Base-by-base conservation (phyloP, 2,113 vertebrate genomes). In the Hyaena hyaena region DNA sequence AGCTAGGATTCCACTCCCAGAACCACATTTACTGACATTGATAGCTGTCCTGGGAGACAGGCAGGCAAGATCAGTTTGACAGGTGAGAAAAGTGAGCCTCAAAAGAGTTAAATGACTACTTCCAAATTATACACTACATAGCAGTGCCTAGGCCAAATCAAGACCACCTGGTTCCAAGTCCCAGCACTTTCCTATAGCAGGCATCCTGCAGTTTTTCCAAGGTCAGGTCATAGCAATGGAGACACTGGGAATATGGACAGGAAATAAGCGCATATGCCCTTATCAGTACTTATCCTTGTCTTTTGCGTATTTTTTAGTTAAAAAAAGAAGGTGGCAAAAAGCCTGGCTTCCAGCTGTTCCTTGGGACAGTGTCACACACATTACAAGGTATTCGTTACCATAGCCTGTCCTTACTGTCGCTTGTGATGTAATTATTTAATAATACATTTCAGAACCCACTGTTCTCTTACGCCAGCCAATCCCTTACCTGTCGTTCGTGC, bases 401-500 rank as follows among this genome's bases (percentile, higher is more conserved):
- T 4, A 43, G 10, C n/a, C 21, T 19, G 24, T 9, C 66, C 26
- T 93, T 45, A 28, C 50, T 65, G 63, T 94, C 26, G 6, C 55
- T n/a, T 66, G 8, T 4, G 21, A 92, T 7, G 8, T 4, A 19
- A 66, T 53, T 33, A 95, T 10, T n/a, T 28, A 55, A 69, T 23
- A 61, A 10, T 55, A 4, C 11, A 7, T 79, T 73, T 58, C 23
- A 23, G 63, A 91, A 66, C 39, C 11, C 73, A 58, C 85, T 23
- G 24, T 11, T 50, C 15, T 5, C 43, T 43, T 8, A 26, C 8
- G 31, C 15, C 71, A 85, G 77, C 53, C 63, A 8, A 0, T 74
- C 76, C n/a, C 95, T 96, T 94, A 98, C 98, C 97, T 96, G 90
- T 33, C 35, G 2, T 12, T 69, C 0, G 1, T 0, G 10, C 23